Evolutionary conservation across 2,113 vertebrate species (phyloP).

Genomic region (Synodontis membranacea): DNA sequence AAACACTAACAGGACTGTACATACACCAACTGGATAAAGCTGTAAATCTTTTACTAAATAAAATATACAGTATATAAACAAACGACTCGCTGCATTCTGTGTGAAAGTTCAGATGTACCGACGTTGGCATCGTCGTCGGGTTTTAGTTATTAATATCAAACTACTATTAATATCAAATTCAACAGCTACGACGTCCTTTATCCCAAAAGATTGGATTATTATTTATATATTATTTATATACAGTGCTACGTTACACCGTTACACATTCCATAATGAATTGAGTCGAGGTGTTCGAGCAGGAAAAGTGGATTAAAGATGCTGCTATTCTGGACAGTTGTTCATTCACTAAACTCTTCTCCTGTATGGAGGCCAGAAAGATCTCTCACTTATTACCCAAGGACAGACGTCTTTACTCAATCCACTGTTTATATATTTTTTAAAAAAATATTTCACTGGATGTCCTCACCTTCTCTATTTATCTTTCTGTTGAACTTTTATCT

Average conservation of each 20-base stretch:
- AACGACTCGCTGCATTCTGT: neutral
- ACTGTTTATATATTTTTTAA: neutral
- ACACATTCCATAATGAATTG: neutral
- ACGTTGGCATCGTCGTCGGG: neutral
- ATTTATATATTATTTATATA: too few relatives aligned
- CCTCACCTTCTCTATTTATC: neutral
- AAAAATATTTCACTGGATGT: neutral
- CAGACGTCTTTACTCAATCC: neutral
- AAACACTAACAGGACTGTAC: too few relatives aligned
- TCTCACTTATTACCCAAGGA: neutral
- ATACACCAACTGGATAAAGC: too few relatives aligned
- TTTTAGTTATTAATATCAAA: neutral
- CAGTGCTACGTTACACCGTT: neutral
- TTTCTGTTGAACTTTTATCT: neutral
- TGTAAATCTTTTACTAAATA: neutral
- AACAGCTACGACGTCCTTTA: neutral
- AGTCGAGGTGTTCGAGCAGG: neutral
- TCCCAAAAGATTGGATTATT: neutral
- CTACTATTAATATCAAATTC: neutral
- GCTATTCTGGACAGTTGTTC: neutral
- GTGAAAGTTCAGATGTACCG: neutral
- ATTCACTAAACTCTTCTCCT: neutral
- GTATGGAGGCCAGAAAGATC: neutral
- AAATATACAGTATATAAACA: neutral
- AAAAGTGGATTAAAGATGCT: neutral